phyloP scores from a whole-genome alignment of 2,797 vertebrate species.

The Petrocephalus schoutedeni region DNA sequence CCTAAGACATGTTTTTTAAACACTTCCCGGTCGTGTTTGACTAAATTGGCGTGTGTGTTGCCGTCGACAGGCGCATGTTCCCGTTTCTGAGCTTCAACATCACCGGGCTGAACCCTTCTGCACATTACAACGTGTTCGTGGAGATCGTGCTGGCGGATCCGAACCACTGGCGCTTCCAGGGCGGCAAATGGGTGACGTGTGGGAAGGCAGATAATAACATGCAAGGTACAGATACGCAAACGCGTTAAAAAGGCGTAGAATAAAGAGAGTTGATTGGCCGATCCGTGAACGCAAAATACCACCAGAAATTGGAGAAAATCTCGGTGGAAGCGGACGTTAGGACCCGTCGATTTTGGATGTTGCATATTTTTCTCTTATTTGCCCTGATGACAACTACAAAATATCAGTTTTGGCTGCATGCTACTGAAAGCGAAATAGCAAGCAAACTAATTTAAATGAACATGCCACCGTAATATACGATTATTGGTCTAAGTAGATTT shows the following conservation, averaged over 20 bases:
- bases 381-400: background rate
- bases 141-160: conserved; percentile 90
- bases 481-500: background rate
- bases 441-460: background rate
- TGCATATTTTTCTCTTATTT: background rate
- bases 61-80: conserved; percentile 81
- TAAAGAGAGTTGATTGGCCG: background rate
- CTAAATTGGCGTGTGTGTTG: background rate
- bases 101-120: conserved; percentile 87
- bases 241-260: background rate
- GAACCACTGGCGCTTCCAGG: conserved; percentile 97
- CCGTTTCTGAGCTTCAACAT: conserved; percentile 98
- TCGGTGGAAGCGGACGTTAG: background rate
- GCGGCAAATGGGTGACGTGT: conserved; percentile 97
- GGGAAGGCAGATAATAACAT: conserved; percentile 98
- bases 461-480: background rate
- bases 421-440: background rate
- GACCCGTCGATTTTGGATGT: background rate
- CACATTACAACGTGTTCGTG: conserved; percentile 97
- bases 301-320: background rate
- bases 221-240: conserved; percentile 73
- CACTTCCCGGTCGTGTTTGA: background rate
- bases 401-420: background rate
- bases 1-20: background rate
- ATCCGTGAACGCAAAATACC: background rate